Evolutionary conservation across 2,113 vertebrate species (phyloP).

Genomic region (Melanotaenia duboulayi): DNA sequence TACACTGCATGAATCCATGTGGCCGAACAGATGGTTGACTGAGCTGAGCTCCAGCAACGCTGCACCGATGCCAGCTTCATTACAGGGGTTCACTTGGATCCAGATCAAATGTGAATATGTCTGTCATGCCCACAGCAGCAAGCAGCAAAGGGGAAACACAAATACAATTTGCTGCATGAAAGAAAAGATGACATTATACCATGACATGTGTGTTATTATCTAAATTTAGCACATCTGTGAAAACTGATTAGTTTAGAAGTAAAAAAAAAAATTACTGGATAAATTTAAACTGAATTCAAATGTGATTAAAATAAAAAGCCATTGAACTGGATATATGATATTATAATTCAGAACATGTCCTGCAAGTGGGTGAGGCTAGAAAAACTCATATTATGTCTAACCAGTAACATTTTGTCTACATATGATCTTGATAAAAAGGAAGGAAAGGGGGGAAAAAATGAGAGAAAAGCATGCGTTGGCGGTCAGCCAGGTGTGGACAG

Average conservation of each 20-base stretch:
- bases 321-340: constrained; percentile 4
- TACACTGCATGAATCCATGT: constrained; percentile 57
- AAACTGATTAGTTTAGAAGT: too few species aligned
- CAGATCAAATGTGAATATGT: constrained; percentile 59
- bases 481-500: constrained; percentile 73
- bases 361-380: constrained; percentile 31
- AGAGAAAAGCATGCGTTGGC: constrained; percentile 67
- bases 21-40: constrained; percentile 74
- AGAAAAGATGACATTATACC: not conserved
- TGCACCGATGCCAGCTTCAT: constrained; percentile 63
- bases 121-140: constrained; percentile 42
- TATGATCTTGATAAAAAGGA: constrained; percentile 67
- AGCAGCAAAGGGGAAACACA: constrained; percentile 6
- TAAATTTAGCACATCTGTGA: not conserved
- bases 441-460: constrained; percentile 29
- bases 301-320: not conserved
- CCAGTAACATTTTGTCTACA: constrained; percentile 53
- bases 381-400: constrained; percentile 44
- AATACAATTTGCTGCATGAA: constrained; percentile 17
- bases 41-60: constrained; percentile 50
- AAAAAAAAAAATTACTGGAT: not conserved
- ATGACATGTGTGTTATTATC: not conserved
- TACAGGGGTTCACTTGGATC: constrained; percentile 62
- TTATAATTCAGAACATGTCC: constrained; percentile 23
- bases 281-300: not conserved